Evolutionary conservation across 2,113 vertebrate species (phyloP).

Genomic region (Megaceryle maxima): DNA sequence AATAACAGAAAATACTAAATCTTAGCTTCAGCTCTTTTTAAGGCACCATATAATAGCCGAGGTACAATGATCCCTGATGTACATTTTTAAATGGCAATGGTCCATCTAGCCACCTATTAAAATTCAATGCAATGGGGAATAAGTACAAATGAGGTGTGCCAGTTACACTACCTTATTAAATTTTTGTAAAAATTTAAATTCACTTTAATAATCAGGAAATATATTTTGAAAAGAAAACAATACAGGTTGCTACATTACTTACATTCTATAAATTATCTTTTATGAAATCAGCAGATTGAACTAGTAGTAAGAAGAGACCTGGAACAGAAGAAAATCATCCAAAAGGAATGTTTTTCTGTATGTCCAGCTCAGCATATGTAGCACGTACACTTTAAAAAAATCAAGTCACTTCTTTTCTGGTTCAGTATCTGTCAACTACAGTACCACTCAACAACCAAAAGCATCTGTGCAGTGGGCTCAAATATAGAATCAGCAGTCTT

Average conservation of each 20-base stretch:
- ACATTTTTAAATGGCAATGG: conserved; percentile 81
- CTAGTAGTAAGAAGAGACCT: conserved; percentile 76
- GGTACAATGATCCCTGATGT: conserved; percentile 84
- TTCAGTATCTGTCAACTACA: conserved; percentile 66
- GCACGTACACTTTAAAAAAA: conserved; percentile 71
- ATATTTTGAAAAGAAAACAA: conserved; percentile 72
- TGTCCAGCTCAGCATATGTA: conserved; percentile 74
- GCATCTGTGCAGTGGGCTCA: conserved; percentile 72
- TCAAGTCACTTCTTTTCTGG: conserved; percentile 64
- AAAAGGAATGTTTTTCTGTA: conserved; percentile 76
- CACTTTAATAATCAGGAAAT: conserved; percentile 75
- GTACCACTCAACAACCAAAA: conserved; percentile 67
- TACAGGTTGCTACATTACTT: conserved; percentile 80
- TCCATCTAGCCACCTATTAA: conserved; percentile 76
- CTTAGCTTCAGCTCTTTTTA: conserved; percentile 82
- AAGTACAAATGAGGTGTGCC: conserved; percentile 74
- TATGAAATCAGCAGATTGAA: conserved; percentile 76
- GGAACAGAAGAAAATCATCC: conserved; percentile 77
- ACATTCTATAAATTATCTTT: conserved; percentile 76
- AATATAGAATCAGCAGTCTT: conserved; percentile 75
- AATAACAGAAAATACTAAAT: conserved; percentile 76
- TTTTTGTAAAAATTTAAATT: conserved; percentile 72
- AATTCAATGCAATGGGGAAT: conserved; percentile 71
- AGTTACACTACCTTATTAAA: conserved; percentile 75
- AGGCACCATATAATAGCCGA: conserved; percentile 85